Evolutionary conservation across 1,140 invertebrate genomes (phyloP).

Genomic region (Zaprionus capensis): DNA sequence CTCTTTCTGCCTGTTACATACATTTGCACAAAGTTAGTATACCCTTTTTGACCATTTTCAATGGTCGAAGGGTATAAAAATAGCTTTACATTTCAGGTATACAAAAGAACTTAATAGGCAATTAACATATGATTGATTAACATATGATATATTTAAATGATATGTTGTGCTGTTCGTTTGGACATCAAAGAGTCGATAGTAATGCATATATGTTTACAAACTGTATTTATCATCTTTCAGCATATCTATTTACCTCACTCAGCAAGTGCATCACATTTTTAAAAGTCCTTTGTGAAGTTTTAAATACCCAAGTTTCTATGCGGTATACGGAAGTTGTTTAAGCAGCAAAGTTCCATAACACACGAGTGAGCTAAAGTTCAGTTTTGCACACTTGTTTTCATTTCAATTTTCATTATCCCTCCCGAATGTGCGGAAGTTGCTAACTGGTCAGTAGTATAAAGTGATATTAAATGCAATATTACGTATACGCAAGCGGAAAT

Average conservation of each 20-base stretch:
- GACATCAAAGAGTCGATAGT: no score
- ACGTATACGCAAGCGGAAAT: constrained; percentile 67
- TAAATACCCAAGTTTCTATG: background rate
- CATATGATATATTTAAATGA: no score
- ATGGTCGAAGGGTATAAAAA: no score
- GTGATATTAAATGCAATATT: constrained; percentile 72
- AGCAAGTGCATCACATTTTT: background rate
- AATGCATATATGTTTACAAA: background rate
- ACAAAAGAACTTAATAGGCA: no score
- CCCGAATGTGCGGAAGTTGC: constrained; percentile 19
- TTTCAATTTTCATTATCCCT: constrained; percentile 64
- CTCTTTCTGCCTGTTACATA: no score
- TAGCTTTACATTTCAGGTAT: no score
- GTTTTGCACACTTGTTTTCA: constrained; percentile 32
- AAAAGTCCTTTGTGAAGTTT: background rate
- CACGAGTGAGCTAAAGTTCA: background rate
- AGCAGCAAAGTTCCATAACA: background rate
- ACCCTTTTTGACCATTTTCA: no score
- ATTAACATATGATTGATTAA: no score
- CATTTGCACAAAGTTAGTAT: no score
- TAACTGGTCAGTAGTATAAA: constrained; percentile 52
- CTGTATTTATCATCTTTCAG: background rate
- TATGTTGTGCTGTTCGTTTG: no score
- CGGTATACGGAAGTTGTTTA: background rate
- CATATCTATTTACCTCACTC: background rate